Conservation (phyloP, 2,888 invertebrate species). For the Muschampia staudingeri region DNA sequence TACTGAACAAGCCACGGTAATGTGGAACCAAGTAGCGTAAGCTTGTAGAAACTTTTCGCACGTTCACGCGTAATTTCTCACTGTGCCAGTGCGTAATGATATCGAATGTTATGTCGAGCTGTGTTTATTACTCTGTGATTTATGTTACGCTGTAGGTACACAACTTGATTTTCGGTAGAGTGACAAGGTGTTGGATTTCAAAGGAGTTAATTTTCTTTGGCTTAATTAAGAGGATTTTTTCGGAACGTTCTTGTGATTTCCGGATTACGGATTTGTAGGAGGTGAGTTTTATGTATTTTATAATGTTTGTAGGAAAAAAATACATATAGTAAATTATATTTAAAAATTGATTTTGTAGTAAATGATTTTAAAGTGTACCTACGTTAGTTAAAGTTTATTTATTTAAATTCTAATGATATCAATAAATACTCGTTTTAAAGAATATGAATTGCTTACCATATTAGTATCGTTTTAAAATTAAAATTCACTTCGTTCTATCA, state of each 20-base stretch:
- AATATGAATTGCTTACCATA: too few species aligned
- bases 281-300: background rate
- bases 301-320: too few species aligned
- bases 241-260: conserved; percentile 4
- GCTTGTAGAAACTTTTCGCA: conserved; percentile 41
- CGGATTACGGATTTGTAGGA: background rate
- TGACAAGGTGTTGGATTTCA: conserved; percentile 38
- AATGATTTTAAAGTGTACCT: too few species aligned
- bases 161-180: conserved; percentile 18
- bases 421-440: too few species aligned
- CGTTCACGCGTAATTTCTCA: conserved; percentile 15
- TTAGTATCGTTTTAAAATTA: too few species aligned
- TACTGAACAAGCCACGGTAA: background rate
- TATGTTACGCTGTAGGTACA: conserved; percentile 2
- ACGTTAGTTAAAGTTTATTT: too few species aligned
- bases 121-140: conserved; percentile 30
- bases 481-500: too few species aligned
- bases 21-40: conserved; percentile 12
- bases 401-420: too few species aligned
- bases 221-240: conserved; percentile 36
- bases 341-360: too few species aligned
- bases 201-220: conserved; percentile 44
- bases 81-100: conserved; percentile 33
- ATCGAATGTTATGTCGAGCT: conserved; percentile 16
- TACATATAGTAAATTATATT: too few species aligned